Percentiles rank a stretch among this genome's conserved stretches.
These are phyloP conservation scores for Gnathonemus longibarbis DNA, from an alignment of 2,113 vertebrate species.

Conservation along the genomic window DNA sequence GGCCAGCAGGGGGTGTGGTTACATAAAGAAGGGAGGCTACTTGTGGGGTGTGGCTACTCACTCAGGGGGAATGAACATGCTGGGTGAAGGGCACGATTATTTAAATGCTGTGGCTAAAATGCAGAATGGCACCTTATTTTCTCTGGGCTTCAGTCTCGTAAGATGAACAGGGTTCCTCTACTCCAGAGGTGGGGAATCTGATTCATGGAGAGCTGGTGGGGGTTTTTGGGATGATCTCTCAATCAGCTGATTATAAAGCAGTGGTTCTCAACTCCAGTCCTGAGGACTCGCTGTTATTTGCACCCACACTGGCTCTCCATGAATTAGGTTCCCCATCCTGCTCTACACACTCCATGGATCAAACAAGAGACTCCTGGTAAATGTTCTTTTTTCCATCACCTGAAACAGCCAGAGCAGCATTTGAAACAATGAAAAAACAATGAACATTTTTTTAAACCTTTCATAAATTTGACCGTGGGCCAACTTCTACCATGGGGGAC, in stretches of 20 bases:
- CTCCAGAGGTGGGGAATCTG: not conserved
- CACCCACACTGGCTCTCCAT: too few relatives aligned
- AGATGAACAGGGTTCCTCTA: not conserved
- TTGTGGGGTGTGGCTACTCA: not conserved
- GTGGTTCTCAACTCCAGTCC: too few relatives aligned
- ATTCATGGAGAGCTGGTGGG: not conserved
- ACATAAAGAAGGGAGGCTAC: not conserved
- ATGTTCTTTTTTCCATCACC: not conserved
- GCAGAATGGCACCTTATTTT: not conserved
- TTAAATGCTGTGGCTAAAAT: not conserved
- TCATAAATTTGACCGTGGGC: not conserved
- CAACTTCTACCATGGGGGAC: not conserved
- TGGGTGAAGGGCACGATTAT: not conserved
- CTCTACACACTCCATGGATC: not conserved
- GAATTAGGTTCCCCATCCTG: not conserved
- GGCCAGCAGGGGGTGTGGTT: not conserved
- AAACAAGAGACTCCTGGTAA: not conserved
- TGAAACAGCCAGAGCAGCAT: not conserved
- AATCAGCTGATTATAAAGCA: too few relatives aligned
- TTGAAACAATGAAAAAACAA: not conserved
- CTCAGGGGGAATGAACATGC: not conserved
- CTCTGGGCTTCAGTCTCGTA: not conserved
- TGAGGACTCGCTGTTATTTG: too few relatives aligned
- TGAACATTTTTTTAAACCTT: not conserved
- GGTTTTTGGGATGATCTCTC: too few relatives aligned